Conservation (phyloP, 2,888 invertebrate species). For the Silvanus unidentatus region DNA sequence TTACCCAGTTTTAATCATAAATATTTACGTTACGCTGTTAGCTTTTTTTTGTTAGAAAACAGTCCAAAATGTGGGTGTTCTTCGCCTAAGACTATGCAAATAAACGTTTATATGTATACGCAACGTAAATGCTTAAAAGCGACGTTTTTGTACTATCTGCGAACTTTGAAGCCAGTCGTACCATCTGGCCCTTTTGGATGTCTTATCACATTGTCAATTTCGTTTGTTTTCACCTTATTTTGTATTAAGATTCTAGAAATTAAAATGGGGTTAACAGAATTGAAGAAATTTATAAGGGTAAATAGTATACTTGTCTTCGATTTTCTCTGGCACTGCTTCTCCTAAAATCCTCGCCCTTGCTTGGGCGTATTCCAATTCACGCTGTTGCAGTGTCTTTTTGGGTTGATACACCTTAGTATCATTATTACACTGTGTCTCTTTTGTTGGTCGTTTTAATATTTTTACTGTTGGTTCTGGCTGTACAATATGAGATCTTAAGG, state of each 20-base stretch:
- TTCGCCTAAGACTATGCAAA: background rate
- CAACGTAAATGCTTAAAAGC: background rate
- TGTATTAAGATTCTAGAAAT: conserved; percentile 39
- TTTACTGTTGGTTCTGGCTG: conserved; percentile 78
- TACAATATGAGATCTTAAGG: conserved; percentile 71
- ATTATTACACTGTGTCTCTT: conserved; percentile 46
- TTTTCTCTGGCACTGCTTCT: conserved; percentile 76
- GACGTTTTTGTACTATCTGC: conserved; percentile 53
- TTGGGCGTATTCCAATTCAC: conserved; percentile 91
- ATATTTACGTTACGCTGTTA: background rate
- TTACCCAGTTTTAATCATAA: too few species aligned
- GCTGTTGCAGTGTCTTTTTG: conserved; percentile 78
- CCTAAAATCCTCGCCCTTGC: conserved; percentile 87
- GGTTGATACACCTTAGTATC: conserved; percentile 67
- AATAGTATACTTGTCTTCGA: conserved; percentile 54
- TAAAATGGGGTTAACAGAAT: background rate
- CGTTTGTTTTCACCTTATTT: conserved; percentile 31
- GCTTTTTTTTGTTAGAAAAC: background rate
- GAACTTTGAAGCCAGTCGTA: conserved; percentile 61
- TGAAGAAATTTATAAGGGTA: background rate
- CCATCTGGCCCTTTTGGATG: conserved; percentile 77
- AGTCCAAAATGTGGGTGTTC: background rate
- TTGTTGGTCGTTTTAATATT: conserved; percentile 70
- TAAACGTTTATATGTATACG: background rate
- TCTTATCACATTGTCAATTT: conserved; percentile 54